phyloP scores from a whole-genome alignment of 2,113 vertebrate genomes.

The Sinocyclocheilus anshuiensis region DNA sequence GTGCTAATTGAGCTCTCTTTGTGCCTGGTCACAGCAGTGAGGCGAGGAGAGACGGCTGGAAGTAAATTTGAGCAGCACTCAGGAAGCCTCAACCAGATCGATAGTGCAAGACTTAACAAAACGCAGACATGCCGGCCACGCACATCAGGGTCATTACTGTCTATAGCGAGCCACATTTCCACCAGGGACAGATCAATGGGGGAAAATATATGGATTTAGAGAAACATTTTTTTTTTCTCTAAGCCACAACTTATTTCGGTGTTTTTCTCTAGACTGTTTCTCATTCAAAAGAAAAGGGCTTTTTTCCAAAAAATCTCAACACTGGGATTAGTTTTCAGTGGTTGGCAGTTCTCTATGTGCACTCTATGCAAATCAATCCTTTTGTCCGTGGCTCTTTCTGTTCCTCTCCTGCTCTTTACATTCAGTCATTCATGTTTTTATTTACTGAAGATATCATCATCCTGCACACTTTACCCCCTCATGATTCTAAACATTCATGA shows the following conservation, averaged over 20 bases:
- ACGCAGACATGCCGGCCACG: constrained; percentile 73
- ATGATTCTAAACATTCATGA: not conserved
- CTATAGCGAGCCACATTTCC: constrained; percentile 69
- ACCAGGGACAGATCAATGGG: constrained; percentile 74
- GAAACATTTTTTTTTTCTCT: constrained; percentile 1
- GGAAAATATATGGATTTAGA: constrained; percentile 61
- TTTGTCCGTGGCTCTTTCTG: not conserved
- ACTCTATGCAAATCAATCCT: not conserved
- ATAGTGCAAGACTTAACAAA: constrained; percentile 77
- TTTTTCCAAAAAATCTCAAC: not conserved
- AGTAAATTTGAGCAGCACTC: constrained; percentile 75
- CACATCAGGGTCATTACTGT: constrained; percentile 77
- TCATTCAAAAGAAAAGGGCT: not conserved
- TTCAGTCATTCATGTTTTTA: not conserved
- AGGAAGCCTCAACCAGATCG: constrained; percentile 70
- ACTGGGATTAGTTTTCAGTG: not conserved
- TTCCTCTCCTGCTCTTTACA: not conserved
- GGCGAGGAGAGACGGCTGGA: constrained; percentile 65
- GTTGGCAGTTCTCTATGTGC: not conserved
- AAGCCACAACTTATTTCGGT: not conserved
- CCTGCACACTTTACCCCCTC: not conserved
- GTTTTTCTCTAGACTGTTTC: not conserved
- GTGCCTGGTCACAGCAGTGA: constrained; percentile 73
- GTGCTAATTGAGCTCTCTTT: constrained; percentile 80
- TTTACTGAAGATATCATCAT: not conserved